These are phyloP conservation scores for Anguilla pacifica DNA, from an alignment of 2,797 vertebrate species.

Conservation along the genomic window DNA sequence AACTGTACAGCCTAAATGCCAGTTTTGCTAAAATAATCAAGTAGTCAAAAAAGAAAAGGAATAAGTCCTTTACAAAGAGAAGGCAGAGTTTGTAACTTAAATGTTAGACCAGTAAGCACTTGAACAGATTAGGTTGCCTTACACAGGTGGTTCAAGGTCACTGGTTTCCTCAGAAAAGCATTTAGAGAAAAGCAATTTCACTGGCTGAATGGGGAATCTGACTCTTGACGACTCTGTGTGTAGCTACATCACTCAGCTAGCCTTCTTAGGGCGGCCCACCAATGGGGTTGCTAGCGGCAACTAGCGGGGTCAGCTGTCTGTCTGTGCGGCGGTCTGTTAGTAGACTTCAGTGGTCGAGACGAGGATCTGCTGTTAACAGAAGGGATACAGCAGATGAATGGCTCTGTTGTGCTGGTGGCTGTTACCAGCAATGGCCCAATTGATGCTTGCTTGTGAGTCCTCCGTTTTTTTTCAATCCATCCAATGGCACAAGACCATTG, in stretches of 20 bases:
- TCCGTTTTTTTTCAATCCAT: not conserved
- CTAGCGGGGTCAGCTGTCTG: not conserved
- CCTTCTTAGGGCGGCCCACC: not conserved
- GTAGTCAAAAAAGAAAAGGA: too few species aligned
- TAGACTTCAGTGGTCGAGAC: not conserved
- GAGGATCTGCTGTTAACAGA: too few species aligned
- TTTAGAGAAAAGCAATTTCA: slow-evolving; percentile 35
- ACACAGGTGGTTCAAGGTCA: not conserved
- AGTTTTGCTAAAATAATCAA: too few species aligned
- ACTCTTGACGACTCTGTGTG: not conserved
- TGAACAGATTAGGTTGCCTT: too few species aligned
- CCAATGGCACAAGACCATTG: not conserved
- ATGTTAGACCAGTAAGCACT: too few species aligned
- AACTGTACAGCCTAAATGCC: too few species aligned
- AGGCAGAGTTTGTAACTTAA: too few species aligned
- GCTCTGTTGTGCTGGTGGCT: too few species aligned
- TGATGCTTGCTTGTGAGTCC: not conserved
- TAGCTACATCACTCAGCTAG: not conserved
- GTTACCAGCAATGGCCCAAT: too few species aligned
- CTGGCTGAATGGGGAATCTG: not conserved
- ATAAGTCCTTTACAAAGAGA: too few species aligned
- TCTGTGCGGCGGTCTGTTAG: not conserved
- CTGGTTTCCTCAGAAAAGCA: slow-evolving; percentile 26
- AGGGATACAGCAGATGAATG: too few species aligned
- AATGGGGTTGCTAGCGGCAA: too few species aligned